These are phyloP conservation scores for Stratiomys singularior DNA, from an alignment of 2,888 invertebrate genomes.

Conservation along the genomic window DNA sequence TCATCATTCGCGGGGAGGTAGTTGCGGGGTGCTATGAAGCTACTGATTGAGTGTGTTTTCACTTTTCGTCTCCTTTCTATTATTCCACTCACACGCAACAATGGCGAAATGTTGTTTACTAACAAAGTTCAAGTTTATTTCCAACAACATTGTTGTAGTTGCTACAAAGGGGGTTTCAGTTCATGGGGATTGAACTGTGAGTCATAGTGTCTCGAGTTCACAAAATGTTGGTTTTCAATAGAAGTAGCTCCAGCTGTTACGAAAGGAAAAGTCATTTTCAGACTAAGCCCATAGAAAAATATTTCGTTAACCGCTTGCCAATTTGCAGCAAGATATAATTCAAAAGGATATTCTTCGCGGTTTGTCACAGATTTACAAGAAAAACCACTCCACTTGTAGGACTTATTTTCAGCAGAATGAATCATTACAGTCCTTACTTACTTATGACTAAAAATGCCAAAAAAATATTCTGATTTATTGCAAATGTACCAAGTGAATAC, in stretches of 20 bases:
- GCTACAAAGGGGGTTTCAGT: not conserved
- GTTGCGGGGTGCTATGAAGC: too few relatives aligned
- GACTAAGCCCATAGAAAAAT: too few relatives aligned
- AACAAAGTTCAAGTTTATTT: slow-evolving; percentile 7
- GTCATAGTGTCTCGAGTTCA: not conserved
- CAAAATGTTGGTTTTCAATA: not conserved
- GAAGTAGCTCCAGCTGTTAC: too few relatives aligned
- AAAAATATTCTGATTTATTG: not conserved
- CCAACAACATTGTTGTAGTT: not conserved
- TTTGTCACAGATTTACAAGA: too few relatives aligned
- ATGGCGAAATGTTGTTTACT: not conserved
- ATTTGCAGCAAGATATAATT: too few relatives aligned
- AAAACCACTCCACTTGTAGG: too few relatives aligned
- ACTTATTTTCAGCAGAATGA: not conserved
- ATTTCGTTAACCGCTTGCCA: too few relatives aligned
- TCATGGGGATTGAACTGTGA: not conserved
- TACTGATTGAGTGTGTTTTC: not conserved
- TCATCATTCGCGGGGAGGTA: too few relatives aligned
- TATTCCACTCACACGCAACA: not conserved
- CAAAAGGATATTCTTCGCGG: too few relatives aligned
- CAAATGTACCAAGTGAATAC: not conserved
- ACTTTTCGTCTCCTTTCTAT: not conserved
- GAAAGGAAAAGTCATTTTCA: too few relatives aligned
- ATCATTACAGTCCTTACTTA: not conserved
- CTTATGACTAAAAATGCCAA: not conserved